Percentiles rank a stretch among this genome's conserved stretches.
These are phyloP conservation scores for Drosophila cardini DNA, from an alignment of 1,140 invertebrate genomes.

Conservation along the genomic window DNA sequence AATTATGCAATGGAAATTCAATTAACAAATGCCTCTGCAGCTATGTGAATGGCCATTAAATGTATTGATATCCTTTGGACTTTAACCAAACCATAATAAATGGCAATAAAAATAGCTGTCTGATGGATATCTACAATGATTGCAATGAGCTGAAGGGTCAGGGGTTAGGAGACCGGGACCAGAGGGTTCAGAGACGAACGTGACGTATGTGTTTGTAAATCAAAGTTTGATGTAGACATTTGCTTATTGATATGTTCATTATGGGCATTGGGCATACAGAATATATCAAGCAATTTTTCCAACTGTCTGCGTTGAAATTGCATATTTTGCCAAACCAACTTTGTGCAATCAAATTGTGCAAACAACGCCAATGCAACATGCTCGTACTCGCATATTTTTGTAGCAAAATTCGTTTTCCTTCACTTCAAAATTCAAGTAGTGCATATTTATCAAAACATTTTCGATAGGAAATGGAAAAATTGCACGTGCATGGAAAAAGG, in stretches of 20 bases:
- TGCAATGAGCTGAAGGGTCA: background rate
- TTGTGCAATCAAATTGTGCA: conserved; percentile 80
- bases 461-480: conserved; percentile 70
- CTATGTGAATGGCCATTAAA: background rate
- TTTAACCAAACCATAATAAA: background rate
- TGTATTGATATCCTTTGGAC: background rate
- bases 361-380: conserved; percentile 45
- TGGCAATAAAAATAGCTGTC: background rate
- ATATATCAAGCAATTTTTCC: conserved; percentile 46
- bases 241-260: conserved; percentile 75
- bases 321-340: conserved; percentile 67
- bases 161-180: too few relatives aligned
- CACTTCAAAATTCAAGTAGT: conserved; percentile 72
- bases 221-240: conserved; percentile 39
- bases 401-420: conserved; percentile 3
- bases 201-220: conserved; percentile 35
- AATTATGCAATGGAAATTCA: conserved; percentile 1
- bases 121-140: background rate
- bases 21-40: background rate
- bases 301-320: conserved; percentile 55
- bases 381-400: conserved; percentile 8
- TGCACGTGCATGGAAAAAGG: conserved; percentile 68
- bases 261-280: conserved; percentile 47
- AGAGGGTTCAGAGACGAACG: background rate
- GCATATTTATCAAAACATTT: conserved; percentile 83